Percentiles rank a stretch among this genome's conserved stretches.
Conservation (phyloP, 2,797 vertebrate genomes). For the Hemibagrus guttatus region DNA sequence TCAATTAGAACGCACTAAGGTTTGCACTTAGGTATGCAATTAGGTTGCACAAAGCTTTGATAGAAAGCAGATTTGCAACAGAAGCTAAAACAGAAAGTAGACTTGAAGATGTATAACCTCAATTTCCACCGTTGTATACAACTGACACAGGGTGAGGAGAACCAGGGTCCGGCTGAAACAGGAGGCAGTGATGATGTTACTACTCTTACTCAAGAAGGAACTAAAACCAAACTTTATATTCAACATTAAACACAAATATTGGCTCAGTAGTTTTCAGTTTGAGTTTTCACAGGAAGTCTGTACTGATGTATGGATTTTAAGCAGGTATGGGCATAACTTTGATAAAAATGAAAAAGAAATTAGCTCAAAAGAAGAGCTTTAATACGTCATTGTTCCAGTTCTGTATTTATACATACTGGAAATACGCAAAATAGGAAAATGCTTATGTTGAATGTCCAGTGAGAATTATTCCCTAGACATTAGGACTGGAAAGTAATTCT, state of each 20-base stretch:
- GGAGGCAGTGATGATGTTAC: conserved; percentile 35
- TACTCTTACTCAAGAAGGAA: conserved; percentile 7
- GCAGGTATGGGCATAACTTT: background rate
- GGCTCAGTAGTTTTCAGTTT: background rate
- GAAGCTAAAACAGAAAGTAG: background rate
- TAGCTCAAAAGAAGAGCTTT: background rate
- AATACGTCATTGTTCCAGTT: background rate
- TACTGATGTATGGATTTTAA: background rate
- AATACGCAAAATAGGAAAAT: background rate
- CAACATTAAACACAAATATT: background rate
- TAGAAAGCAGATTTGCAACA: background rate
- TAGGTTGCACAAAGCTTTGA: background rate
- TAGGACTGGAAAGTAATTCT: conserved; percentile 12
- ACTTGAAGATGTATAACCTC: conserved; percentile 80
- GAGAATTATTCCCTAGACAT: background rate
- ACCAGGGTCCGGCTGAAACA: conserved; percentile 79
- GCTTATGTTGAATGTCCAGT: background rate
- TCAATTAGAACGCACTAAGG: background rate
- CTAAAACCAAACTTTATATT: background rate
- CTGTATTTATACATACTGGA: background rate
- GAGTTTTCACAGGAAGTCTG: background rate
- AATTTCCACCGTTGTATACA: conserved; percentile 90
- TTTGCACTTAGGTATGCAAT: no score
- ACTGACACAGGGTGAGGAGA: conserved; percentile 86
- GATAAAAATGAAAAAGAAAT: background rate